Evolutionary conservation across 2,888 invertebrate species (phyloP).

Genomic region (Falcaria lacertinaria): DNA sequence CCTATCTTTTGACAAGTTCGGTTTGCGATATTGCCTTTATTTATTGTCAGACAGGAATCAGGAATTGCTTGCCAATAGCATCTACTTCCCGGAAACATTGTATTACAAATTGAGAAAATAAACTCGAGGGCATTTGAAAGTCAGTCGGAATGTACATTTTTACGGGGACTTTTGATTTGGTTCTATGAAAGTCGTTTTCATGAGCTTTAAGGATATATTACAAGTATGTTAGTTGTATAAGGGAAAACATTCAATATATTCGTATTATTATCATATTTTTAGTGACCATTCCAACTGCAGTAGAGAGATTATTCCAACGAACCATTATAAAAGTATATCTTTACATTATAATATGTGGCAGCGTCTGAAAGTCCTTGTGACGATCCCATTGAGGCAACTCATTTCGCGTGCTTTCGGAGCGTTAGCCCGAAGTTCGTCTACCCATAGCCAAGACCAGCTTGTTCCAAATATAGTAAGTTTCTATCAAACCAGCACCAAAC

Average conservation of each 20-base stretch:
- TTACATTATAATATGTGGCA: background rate
- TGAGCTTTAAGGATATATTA: too few species aligned
- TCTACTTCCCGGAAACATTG: too few species aligned
- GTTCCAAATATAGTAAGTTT: background rate
- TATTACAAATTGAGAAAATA: background rate
- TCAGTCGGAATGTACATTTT: too few species aligned
- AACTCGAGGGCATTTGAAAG: background rate
- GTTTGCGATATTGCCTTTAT: slow-evolving; percentile 1
- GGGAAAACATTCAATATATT: too few species aligned
- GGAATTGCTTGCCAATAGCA: background rate
- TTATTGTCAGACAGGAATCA: background rate
- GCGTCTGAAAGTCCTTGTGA: background rate
- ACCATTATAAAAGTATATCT: background rate
- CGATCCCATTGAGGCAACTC: background rate
- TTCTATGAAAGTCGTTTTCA: too few species aligned
- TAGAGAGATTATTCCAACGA: background rate
- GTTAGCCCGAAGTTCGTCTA: slow-evolving; percentile 1
- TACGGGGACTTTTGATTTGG: too few species aligned
- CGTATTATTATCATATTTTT: too few species aligned
- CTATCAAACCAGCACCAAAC: background rate
- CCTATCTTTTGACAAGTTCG: background rate
- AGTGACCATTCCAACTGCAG: background rate
- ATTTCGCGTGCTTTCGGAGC: slow-evolving; percentile 2
- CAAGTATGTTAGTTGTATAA: too few species aligned
- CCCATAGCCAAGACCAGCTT: background rate